A percentile compares a stretch with the other conserved stretches of the same genome.
phyloP scores from a whole-genome alignment of 2,113 vertebrate genomes.

The Neofelis nebulosa region DNA sequence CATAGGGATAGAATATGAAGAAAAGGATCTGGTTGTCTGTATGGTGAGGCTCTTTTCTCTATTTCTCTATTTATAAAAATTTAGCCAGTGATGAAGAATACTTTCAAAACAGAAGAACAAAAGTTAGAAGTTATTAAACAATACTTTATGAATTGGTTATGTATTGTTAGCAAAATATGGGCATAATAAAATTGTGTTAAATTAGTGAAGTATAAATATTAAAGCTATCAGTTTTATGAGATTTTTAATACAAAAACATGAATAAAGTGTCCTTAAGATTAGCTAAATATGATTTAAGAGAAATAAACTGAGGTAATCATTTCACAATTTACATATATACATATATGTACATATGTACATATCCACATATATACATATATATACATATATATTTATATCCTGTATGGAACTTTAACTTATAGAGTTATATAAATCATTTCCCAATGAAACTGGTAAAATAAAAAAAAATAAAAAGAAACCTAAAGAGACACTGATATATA shows the following conservation, averaged over 20 bases:
- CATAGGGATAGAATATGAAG: not conserved
- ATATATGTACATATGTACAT: not conserved
- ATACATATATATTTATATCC: not conserved
- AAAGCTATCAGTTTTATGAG: not conserved
- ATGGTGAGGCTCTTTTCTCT: not conserved
- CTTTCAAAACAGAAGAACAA: not conserved
- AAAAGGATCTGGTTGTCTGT: not conserved
- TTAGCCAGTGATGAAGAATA: not conserved
- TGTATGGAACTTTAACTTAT: not conserved
- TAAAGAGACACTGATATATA: not conserved
- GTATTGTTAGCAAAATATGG: not conserved
- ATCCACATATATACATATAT: not conserved
- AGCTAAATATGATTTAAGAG: not conserved
- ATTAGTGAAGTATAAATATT: not conserved
- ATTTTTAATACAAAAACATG: not conserved
- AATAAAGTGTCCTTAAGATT: not conserved
- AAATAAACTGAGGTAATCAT: not conserved
- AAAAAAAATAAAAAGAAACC: not conserved
- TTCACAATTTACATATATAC: not conserved
- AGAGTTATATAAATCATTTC: not conserved
- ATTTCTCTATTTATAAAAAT: not conserved
- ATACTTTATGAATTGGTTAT: not conserved
- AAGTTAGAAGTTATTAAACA: not conserved
- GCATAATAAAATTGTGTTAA: not conserved
- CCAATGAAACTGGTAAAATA: not conserved